Base-by-base conservation (phyloP, 2,888 invertebrate genomes). In the Andrena chrysosceles region DNA sequence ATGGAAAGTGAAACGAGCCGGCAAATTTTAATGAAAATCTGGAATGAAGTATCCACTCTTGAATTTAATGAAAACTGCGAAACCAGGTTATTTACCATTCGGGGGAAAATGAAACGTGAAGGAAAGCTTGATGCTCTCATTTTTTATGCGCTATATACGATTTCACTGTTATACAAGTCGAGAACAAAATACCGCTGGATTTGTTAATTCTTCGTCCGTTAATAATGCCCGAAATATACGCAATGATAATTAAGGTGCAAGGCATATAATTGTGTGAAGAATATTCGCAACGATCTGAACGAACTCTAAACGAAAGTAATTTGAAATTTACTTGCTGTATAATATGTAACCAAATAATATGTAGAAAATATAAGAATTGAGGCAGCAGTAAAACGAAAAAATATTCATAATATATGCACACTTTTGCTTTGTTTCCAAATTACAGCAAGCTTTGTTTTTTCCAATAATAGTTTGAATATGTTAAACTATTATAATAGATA, bases 21-120 rank as follows among this genome's bases (percentile, higher is more conserved):
- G 62, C 3, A 60, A 67, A 67, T 80, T 80, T 67, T 71, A 79
- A 81, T 79, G 79, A 71, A 81, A 79, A 48, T 62, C 67, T 16
- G 54, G 33, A 48, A 71, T 79, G 67, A 71, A 67, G 60, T 52
- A 72, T 79, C 52, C 52, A 48, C 48, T 67, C n/a, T 5, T 31
- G 60, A 54, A 66, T 49, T 71, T 80, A 78, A 80, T 67, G 79
- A 78, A 78, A 79, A 33, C 20, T 7, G n/a, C 48, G 29, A n/a
- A 20, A 54, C 26, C 1, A 20, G 49, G 49, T 80, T 78, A 66
- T 78, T 71, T 71, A 48, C n/a, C 31, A 35, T 60, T 49, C 29
- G 35, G 70, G 49, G 42, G 33, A 35, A 79, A 79, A 69, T 31
- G 49, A 59, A 69, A 79, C 16, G 16, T 23, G 26, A 48, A 13